Percentiles rank a stretch among this genome's conserved stretches.
phyloP scores from a whole-genome alignment of 2,888 invertebrate species.

The Epistrophe grossulariae region DNA sequence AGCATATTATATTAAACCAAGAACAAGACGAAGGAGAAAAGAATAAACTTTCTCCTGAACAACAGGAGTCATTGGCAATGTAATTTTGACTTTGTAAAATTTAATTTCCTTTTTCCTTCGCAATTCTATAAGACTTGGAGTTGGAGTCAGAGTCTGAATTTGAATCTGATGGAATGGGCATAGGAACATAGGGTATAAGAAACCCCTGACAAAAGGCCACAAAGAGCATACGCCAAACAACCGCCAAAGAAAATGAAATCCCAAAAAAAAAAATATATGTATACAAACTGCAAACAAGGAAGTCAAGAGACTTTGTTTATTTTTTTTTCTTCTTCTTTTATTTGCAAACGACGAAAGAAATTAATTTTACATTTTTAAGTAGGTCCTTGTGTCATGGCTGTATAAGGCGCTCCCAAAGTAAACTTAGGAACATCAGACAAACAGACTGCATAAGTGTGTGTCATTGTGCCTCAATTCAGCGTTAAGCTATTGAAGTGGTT shows the following conservation, averaged over 20 bases:
- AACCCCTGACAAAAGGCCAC: constrained; percentile 51
- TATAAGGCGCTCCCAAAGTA: not conserved
- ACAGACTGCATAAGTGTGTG: constrained; percentile 22
- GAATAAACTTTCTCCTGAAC: constrained; percentile 72
- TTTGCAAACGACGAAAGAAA: constrained; percentile 73
- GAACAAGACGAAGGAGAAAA: constrained; percentile 10
- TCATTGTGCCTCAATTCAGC: not conserved
- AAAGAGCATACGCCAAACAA: constrained; percentile 70
- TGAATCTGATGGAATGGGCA: not conserved
- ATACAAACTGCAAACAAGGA: constrained; percentile 15
- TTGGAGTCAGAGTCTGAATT: not conserved
- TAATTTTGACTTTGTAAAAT: constrained; percentile 81
- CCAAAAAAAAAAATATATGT: not conserved
- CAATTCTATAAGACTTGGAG: not conserved
- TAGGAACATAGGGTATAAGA: not conserved
- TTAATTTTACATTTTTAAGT: constrained; percentile 76
- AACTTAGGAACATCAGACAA: not conserved
- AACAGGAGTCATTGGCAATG: constrained; percentile 76
- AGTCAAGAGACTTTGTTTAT: constrained; percentile 15
- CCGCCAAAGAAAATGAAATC: constrained; percentile 63
- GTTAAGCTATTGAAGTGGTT: constrained; percentile 50
- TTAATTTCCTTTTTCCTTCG: constrained; percentile 80
- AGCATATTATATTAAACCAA: not conserved
- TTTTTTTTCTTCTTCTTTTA: constrained; percentile 48
- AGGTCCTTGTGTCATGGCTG: constrained; percentile 47